Evolutionary conservation across 2,888 invertebrate genomes (phyloP), one percentile per base, ranked within the genome.

Genomic region (Thymelicus lineola): DNA sequence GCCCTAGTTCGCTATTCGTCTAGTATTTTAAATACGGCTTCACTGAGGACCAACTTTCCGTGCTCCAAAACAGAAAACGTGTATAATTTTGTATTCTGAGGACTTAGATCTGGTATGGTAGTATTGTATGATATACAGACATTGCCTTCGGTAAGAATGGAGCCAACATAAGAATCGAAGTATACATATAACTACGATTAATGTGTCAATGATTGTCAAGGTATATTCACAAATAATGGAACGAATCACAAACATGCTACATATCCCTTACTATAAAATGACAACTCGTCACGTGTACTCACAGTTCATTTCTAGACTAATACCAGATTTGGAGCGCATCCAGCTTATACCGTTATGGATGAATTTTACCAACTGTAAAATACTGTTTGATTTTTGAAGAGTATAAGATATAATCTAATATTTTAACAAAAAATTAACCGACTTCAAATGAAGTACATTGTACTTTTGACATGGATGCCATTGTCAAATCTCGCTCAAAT

Each of bases 271-370:
- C 35, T 35, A 55, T 35, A 55, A 28, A 55, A 55, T 28, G 28
- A 55, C 14, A 55, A 55, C 20, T 20, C 10, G 20, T 53, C 55
- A 35, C 6, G 14, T 35, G 7, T 28, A 55, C 28, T 55, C 35
- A 7, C 35, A 55, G 55, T 55, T 55, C 55, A 55, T 55, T 35
- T 38, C 66, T 62, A 66, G 61, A 62, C 62, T 58, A 55, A 66
- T 46, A 17, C 61, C 61, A 61, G 46, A 46, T 35, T 68, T 71
- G 68, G 71, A 71, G 17, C 46, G 20, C 38, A 59, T 71, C 71
- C 71, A 71, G 45, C 53, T 17, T 36, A 53, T 68, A 46, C 53
- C 50, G 42, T 42, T 7, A 36, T 38, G 58, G 28, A 36, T 38
- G 14, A 55, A 55, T 28, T 35, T 7, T 5, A 53, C 3, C 50